phyloP scores from a whole-genome alignment of 2,797 vertebrate species.

The Echeneis naucrates region DNA sequence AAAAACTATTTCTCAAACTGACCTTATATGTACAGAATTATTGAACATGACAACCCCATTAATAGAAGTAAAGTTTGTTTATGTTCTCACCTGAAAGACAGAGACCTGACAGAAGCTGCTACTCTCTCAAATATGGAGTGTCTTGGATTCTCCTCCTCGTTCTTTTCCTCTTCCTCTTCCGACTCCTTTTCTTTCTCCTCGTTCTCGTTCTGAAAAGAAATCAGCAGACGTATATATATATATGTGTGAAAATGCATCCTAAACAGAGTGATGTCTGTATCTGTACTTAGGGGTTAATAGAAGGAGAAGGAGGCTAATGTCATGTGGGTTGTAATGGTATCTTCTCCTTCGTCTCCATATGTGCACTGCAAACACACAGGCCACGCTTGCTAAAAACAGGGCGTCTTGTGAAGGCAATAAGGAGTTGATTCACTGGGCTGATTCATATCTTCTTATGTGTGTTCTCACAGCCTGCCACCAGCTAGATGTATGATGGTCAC shows the following conservation, averaged over 20 bases:
- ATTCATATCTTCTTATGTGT: slow-evolving; percentile 52
- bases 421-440: slow-evolving; percentile 38
- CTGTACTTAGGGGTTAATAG: slow-evolving; percentile 12
- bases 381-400: slow-evolving; percentile 19
- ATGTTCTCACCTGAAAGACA: slow-evolving; percentile 82
- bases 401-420: slow-evolving; percentile 33
- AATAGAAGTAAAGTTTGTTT: not conserved
- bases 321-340: slow-evolving; percentile 41
- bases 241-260: slow-evolving; percentile 25
- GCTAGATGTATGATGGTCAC: slow-evolving; percentile 41
- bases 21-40: not conserved
- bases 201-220: slow-evolving; percentile 55
- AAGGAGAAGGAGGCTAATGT: slow-evolving; percentile 31
- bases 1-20: not conserved
- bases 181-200: slow-evolving; percentile 56
- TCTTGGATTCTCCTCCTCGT: slow-evolving; percentile 63
- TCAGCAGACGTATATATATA: slow-evolving; percentile 13
- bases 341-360: slow-evolving; percentile 39
- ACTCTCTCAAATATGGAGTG: slow-evolving; percentile 81
- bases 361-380: slow-evolving; percentile 3
- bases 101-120: slow-evolving; percentile 80
- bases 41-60: not conserved
- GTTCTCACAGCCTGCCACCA: slow-evolving; percentile 35
- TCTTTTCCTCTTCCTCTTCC: slow-evolving; percentile 67
- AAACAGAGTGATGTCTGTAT: not conserved